Conservation (phyloP, 2,888 invertebrate species). For the Cryptocephalus moraei region DNA sequence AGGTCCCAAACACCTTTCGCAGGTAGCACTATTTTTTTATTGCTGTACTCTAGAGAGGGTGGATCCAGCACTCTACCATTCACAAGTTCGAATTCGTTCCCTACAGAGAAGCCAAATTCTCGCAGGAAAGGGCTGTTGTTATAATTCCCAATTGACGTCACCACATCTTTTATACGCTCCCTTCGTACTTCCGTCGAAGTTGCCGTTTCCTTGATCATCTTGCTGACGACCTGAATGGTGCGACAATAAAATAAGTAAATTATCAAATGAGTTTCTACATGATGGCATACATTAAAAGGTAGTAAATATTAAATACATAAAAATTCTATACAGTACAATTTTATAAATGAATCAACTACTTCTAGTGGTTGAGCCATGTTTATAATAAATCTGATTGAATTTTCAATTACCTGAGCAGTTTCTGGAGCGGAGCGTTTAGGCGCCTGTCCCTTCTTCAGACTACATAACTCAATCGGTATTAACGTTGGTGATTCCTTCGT, state of each 20-base stretch:
- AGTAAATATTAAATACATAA: too few relatives aligned
- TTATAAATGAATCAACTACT: too few relatives aligned
- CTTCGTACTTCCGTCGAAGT: neutral
- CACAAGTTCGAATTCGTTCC: neutral
- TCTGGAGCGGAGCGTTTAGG: too few relatives aligned
- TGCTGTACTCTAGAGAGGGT: neutral
- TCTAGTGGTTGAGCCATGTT: too few relatives aligned
- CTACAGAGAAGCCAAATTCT: neutral
- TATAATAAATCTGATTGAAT: too few relatives aligned
- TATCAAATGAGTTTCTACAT: too few relatives aligned
- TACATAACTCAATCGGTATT: constrained; percentile 41
- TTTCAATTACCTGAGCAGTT: too few relatives aligned
- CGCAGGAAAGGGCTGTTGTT: neutral
- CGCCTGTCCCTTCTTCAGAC: neutral
- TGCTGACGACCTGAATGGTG: neutral
- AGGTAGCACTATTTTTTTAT: neutral
- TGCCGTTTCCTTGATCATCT: neutral
- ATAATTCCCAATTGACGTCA: constrained; percentile 8
- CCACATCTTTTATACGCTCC: constrained; percentile 1
- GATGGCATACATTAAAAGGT: too few relatives aligned
- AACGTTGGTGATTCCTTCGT: constrained; percentile 64
- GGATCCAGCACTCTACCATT: constrained; percentile 1
- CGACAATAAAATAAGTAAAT: too few relatives aligned
- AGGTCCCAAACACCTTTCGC: neutral
- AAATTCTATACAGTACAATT: too few relatives aligned